These are phyloP conservation scores for Myotis daubentonii DNA, from an alignment of 2,797 vertebrate species.

Conservation along the genomic window DNA sequence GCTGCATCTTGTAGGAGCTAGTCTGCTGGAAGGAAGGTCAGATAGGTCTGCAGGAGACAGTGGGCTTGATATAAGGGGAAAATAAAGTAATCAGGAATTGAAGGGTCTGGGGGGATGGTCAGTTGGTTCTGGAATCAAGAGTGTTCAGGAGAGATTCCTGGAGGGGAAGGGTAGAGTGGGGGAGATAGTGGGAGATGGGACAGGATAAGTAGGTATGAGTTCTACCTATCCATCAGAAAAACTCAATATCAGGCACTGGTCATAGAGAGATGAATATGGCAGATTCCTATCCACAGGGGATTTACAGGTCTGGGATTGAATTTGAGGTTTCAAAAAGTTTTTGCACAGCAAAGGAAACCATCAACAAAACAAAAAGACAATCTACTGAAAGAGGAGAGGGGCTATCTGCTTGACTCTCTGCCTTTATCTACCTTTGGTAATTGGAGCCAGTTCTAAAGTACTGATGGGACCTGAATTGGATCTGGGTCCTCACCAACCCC, in stretches of 20 bases:
- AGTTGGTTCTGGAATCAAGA: not conserved
- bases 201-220: not conserved
- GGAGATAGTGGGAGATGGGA: not conserved
- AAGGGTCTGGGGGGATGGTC: not conserved
- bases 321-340: not conserved
- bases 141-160: not conserved
- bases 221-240: not conserved
- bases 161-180: not conserved
- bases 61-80: not conserved
- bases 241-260: not conserved
- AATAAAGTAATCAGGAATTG: not conserved
- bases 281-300: not conserved
- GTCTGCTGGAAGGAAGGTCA: not conserved
- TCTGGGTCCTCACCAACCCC: not conserved
- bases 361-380: not conserved
- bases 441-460: not conserved
- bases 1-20: not conserved
- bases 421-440: not conserved
- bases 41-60: not conserved
- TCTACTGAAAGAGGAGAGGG: not conserved
- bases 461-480: not conserved
- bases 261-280: not conserved
- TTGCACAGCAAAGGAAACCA: not conserved
- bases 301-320: not conserved
- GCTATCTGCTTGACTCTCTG: not conserved